These are phyloP conservation scores for Aptenodytes patagonicus DNA, from an alignment of 2,113 vertebrate genomes.

Conservation along the genomic window DNA sequence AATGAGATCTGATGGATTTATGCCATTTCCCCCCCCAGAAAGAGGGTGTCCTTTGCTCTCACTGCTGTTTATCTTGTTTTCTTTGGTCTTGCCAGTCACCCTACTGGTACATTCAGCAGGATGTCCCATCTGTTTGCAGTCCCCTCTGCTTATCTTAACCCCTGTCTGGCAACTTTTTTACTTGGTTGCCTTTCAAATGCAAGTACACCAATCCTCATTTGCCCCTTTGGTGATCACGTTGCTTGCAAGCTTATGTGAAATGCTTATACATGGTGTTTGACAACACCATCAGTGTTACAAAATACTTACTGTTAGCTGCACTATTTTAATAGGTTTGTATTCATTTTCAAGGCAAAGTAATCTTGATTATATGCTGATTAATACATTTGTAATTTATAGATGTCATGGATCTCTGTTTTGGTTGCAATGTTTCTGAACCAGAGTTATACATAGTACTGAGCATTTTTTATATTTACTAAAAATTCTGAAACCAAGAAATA, in stretches of 20 bases:
- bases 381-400: neutral
- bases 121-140: neutral
- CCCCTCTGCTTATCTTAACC: neutral
- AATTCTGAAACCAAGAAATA: neutral
- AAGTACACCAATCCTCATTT: neutral
- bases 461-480: neutral
- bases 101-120: neutral
- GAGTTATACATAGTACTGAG: neutral
- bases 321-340: neutral
- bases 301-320: neutral
- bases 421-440: neutral
- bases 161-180: neutral
- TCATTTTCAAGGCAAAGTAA: neutral
- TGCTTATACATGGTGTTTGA: neutral
- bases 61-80: neutral
- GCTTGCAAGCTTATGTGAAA: accelerated
- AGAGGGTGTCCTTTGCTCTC: neutral
- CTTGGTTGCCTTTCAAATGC: neutral
- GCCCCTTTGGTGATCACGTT: neutral
- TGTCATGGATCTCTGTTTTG: neutral
- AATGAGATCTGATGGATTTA: neutral
- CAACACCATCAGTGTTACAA: neutral
- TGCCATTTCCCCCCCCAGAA: neutral
- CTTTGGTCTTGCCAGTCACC: neutral
- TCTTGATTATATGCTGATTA: neutral